Base-by-base conservation (phyloP, 2,888 invertebrate species). In the Morpho achilles region DNA sequence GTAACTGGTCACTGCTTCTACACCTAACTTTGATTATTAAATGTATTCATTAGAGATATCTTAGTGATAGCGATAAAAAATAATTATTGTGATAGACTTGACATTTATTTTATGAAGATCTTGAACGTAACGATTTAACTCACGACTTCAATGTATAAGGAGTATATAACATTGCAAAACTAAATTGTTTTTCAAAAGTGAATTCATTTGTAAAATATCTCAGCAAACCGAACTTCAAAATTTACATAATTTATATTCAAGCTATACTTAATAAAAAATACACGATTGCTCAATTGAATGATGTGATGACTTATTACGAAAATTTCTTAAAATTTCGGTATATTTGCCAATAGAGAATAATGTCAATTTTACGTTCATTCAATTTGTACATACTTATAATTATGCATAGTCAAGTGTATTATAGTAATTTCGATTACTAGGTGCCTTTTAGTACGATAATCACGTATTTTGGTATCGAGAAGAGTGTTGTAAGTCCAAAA, bases 401-500 rank as follows among this genome's bases (percentile, higher is more conserved):
- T 32, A 32, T 32, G 32, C 4, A 32, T 32, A 32, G 32, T 3
- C 32, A 32, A 5, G 32, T 32, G n/a, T 48, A 55, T 42, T 39
- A 43, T 42, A n/a, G 10, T 52, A 45, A 42, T 39, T 23, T 7
- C 39, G 22, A 45, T n/a, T 39, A 9, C 40, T 9, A 39, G 9
- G 53, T 32, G 74, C 75, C 76, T 76, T 82, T 85, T 76, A 75
- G 80, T 81, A 87, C 86, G 85, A 76, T 74, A 73, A 80, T 78
- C 87, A 86, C 87, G 87, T 87, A 83, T 79, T 81, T 87, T 80
- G 76, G 82, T 77, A 82, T 87, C 79, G 79, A 82, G 82, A 79
- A 80, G 84, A 83, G 84, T 87, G 87, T 87, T 86, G 88, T 81
- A 87, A 84, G 84, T 77, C 74, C 80, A 87, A 87, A 86, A 87